Conservation (phyloP, 2,797 vertebrate genomes). For the Oreochromis mossambicus region DNA sequence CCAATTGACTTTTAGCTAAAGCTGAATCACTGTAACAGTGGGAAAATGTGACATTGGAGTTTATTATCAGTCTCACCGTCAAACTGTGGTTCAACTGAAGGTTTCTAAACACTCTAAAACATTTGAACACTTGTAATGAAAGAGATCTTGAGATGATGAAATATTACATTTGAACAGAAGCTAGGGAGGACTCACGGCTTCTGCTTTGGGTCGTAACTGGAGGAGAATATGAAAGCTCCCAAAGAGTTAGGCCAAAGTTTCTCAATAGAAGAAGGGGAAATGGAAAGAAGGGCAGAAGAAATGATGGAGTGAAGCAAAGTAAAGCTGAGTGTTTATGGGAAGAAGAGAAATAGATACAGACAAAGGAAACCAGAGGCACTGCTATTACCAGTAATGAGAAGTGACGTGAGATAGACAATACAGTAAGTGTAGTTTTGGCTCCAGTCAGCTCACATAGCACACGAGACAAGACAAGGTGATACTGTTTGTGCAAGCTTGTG, state of each 20-base stretch:
- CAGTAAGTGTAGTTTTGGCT: not conserved
- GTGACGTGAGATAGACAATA: not conserved
- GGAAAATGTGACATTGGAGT: not conserved
- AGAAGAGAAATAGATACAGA: not conserved
- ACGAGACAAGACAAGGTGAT: not conserved
- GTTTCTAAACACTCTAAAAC: not conserved
- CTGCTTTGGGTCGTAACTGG: not conserved
- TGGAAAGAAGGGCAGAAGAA: not conserved
- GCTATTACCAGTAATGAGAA: not conserved
- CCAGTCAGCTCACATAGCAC: not conserved
- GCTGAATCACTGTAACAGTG: not conserved
- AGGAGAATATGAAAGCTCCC: not conserved
- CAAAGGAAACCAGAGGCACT: not conserved
- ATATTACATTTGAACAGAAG: not conserved
- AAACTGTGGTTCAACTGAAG: rapidly evolving
- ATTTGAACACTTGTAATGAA: not conserved
- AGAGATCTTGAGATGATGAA: not conserved
- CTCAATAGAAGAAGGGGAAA: not conserved
- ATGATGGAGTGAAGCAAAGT: not conserved
- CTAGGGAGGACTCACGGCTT: not conserved
- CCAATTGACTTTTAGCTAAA: not conserved
- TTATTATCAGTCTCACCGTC: not conserved
- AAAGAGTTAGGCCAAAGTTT: not conserved
- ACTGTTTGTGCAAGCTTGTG: not conserved
- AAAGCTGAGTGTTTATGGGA: not conserved